Base-by-base conservation (phyloP, 1,140 invertebrate genomes). In the Drosophila lini region DNA sequence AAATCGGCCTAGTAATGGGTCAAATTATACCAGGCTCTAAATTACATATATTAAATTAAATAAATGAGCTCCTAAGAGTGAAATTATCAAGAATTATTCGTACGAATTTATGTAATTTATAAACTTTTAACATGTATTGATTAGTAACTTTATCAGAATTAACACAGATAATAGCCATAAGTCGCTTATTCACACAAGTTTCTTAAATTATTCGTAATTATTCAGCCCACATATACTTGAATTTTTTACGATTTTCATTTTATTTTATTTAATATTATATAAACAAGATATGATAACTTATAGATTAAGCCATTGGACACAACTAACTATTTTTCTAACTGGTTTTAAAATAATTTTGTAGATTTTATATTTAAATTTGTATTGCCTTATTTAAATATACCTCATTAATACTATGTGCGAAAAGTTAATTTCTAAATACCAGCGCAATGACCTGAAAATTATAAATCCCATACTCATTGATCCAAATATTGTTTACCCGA, bases 1-100 rank as follows among this genome's bases (percentile, higher is more conserved):
- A 22, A 31, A 34, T 19, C 19, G 25, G 13, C 6, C 11, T 32
- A 22, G 16, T 28, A 28, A 16, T 56, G 32, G 13, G 31, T 22
- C 25, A 36, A 25, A 60, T 32, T 48, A 42, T 4, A 5, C 13
- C 19, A 13, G 11, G 0, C 13, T 1, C 3, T 53, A 22, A 53
- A 53, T 34, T 25, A 60, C 22, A 36, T 61, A 28, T 22, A 53
- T 34, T 53, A 36, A 36, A 36, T 5, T 9, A 22, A 13, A 22
- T 36, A 36, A 53, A 36, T 36, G 48, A 11, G 1, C 31, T 16
- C 22, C 28, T 4, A 5, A 38, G 36, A 3, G 4, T 25, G 25
- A 4, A 25, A 25, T 25, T 4, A 25, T 25, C 15, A n/a, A 48
- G 45, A n/a, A n/a, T 28, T 28, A 0, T 48, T 28, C 0, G 19